phyloP scores from a whole-genome alignment of 2,888 invertebrate species.

The Caenorhabditis imperialis region DNA sequence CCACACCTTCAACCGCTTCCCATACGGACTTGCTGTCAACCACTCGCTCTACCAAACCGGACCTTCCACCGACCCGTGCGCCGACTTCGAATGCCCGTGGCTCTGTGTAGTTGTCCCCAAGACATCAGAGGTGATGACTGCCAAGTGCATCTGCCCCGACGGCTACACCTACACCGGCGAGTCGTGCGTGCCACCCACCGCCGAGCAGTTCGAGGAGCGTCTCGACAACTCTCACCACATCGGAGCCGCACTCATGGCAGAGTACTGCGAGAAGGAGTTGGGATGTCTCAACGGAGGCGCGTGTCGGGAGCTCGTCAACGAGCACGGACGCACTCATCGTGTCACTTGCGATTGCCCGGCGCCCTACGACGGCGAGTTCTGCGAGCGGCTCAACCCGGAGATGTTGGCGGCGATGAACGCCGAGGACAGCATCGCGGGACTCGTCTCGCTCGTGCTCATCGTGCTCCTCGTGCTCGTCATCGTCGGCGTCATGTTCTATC shows the following conservation, averaged over 20 bases:
- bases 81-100: slow-evolving; percentile 57
- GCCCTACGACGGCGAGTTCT: background rate
- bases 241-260: slow-evolving; percentile 1
- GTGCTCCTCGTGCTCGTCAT: slow-evolving; percentile 23
- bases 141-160: slow-evolving; percentile 34
- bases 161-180: slow-evolving; percentile 14
- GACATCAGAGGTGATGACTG: background rate
- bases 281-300: slow-evolving; percentile 12
- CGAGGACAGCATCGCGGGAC: slow-evolving; percentile 1
- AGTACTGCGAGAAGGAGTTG: background rate
- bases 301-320: slow-evolving; percentile 8
- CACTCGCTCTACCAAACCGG: slow-evolving; percentile 61
- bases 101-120: slow-evolving; percentile 37
- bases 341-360: background rate
- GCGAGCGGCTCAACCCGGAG: slow-evolving; percentile 47
- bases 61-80: slow-evolving; percentile 49
- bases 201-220: background rate
- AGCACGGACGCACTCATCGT: background rate
- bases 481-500: slow-evolving; percentile 18
- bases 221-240: background rate
- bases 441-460: slow-evolving; percentile 30
- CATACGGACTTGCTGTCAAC: slow-evolving; percentile 65
- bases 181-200: background rate
- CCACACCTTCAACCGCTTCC: slow-evolving; percentile 61
- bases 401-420: slow-evolving; percentile 33